Conservation (phyloP, 2,797 vertebrate genomes). For the Nothura maculosa region DNA sequence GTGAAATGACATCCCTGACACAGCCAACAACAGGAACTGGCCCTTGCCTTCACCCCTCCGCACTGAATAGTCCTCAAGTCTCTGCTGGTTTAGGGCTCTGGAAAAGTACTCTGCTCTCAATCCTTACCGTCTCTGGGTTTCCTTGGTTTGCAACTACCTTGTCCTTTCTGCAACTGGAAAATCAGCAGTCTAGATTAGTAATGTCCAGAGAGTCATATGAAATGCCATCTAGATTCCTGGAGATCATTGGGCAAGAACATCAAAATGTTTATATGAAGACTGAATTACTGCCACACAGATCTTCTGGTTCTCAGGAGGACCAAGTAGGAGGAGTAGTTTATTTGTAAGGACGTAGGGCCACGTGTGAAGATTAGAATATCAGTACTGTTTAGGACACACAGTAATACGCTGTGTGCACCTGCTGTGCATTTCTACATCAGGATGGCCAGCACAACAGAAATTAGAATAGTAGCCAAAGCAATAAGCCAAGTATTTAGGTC, state of each 20-base stretch:
- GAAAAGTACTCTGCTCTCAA: neutral
- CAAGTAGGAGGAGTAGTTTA: neutral
- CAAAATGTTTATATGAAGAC: neutral
- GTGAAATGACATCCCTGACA: neutral
- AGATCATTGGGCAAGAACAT: neutral
- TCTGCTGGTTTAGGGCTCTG: neutral
- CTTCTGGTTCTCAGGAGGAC: neutral
- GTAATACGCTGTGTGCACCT: neutral
- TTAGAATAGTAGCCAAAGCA: neutral
- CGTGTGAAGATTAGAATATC: neutral
- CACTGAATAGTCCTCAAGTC: neutral
- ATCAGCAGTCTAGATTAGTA: neutral
- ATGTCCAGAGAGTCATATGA: neutral
- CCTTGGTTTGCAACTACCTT: neutral
- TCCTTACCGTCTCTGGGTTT: neutral
- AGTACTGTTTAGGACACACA: neutral
- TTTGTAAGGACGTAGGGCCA: neutral
- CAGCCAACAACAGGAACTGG: neutral
- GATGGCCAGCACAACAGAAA: neutral
- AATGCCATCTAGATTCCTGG: neutral
- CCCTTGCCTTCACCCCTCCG: neutral
- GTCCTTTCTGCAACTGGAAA: neutral
- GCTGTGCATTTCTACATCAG: fast-evolving
- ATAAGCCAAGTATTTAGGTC: neutral
- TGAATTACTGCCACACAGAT: fast-evolving